Evolutionary conservation across 2,113 vertebrate species (phyloP), one percentile per base, ranked within the genome.

Genomic region (Abramis brama): DNA sequence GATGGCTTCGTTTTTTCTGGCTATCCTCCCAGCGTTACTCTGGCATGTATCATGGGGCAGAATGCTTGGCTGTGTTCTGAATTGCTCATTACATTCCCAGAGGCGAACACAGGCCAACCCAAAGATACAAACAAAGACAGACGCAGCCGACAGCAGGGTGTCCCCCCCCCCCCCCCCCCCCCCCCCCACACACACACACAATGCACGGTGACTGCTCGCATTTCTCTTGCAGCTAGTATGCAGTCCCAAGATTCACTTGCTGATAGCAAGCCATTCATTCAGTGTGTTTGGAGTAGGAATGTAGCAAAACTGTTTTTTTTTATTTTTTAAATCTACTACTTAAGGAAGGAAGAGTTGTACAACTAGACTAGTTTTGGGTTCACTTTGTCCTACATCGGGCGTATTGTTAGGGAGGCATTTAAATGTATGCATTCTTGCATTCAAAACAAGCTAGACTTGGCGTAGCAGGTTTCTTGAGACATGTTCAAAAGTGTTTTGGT

Each of bases 11-110:
- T 73, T 78, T 55, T 79, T 62, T 21, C 80, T 93, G 93, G 90
- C 90, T 59, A 39, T 5, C 52, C 78, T 90, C 93, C 91, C 85
- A 30, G 86, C 82, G 68, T 36, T 60, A 79, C 86, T 89, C 88
- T 75, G 60, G 87, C 27, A 43, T 91, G 86, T 89, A 89, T 90
- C 84, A 82, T 86, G 80, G 89, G 91, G 88, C 89, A 84, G 84
- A 90, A 89, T 83, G 85, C 88, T 90, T 90, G 91, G 89, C 88
- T 81, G 80, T 83, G 83, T 86, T 90, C 90, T 86, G 86, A 85
- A 84, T 88, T 85, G 85, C 90, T 92, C 87, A 89, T 93, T 91
- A 91, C 87, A 87, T 80, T 87, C 89, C 78, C 87, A 83, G 78
- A 83, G 84, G 86, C 47, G 88, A 71, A 50, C 81, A 52, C 30